These are phyloP conservation scores for Hirudo medicinalis DNA, from an alignment of 1,140 invertebrate species.

Conservation along the genomic window DNA sequence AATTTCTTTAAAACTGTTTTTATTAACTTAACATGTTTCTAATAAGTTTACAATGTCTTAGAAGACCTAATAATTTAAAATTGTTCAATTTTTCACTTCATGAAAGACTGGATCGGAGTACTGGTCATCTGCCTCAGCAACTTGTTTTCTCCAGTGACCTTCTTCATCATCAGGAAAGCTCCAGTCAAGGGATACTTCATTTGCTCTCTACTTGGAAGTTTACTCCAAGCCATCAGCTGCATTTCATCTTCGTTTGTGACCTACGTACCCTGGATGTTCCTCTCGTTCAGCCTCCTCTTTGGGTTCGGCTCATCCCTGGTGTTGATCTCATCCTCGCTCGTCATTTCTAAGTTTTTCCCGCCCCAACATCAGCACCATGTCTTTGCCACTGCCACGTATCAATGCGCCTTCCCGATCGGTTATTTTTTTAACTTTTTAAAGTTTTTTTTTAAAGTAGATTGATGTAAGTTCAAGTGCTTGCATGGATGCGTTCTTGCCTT, in stretches of 20 bases:
- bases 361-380: slow-evolving; percentile 21
- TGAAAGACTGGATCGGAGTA: slow-evolving; percentile 1
- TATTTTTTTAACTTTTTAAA: slow-evolving; percentile 5
- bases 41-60: not conserved
- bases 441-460: not conserved
- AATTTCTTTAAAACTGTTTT: too few species aligned
- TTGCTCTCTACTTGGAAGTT: not conserved
- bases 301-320: slow-evolving; percentile 23
- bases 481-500: too few species aligned
- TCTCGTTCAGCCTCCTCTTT: slow-evolving; percentile 21
- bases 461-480: too few species aligned
- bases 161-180: slow-evolving; percentile 10
- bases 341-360: slow-evolving; percentile 24
- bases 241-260: slow-evolving; percentile 15
- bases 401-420: slow-evolving; percentile 19
- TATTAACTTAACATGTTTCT: not conserved
- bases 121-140: not conserved
- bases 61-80: not conserved
- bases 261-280: slow-evolving; percentile 19
- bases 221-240: slow-evolving; percentile 12
- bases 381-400: slow-evolving; percentile 19
- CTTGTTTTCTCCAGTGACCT: slow-evolving; percentile 1
- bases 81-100: not conserved
- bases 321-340: slow-evolving; percentile 18
- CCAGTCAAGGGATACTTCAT: slow-evolving; percentile 5